Percentiles rank a stretch among this genome's conserved stretches.
These are phyloP conservation scores for Apteryx mantelli DNA, from an alignment of 2,113 vertebrate genomes.

Conservation along the genomic window DNA sequence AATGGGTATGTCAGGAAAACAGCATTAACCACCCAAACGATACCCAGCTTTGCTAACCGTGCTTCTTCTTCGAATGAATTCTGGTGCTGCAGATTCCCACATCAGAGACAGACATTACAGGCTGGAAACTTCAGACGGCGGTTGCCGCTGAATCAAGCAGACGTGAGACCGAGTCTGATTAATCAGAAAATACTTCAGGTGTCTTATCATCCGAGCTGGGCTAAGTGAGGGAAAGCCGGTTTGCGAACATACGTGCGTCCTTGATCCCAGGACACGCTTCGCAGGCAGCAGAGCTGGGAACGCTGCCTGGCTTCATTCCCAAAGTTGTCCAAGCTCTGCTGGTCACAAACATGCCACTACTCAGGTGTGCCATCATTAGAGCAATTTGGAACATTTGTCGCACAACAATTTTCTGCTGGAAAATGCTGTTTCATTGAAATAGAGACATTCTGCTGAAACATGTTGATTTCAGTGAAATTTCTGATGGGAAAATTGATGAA, in stretches of 20 bases:
- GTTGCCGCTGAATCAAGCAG: not conserved
- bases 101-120: fast-evolving
- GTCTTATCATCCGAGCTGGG: not conserved
- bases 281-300: not conserved
- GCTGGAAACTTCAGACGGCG: not conserved
- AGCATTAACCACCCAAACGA: not conserved
- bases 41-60: fast-evolving
- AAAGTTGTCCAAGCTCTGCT: not conserved
- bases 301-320: not conserved
- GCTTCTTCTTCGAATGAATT: not conserved
- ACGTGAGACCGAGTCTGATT: not conserved
- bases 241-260: not conserved
- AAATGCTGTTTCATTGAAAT: not conserved
- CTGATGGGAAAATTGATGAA: not conserved
- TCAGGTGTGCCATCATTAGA: not conserved
- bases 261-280: not conserved
- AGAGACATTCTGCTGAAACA: not conserved
- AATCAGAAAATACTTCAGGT: not conserved
- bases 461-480: not conserved
- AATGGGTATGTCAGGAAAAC: not conserved
- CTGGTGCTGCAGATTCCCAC: not conserved
- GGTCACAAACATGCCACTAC: not conserved
- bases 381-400: not conserved
- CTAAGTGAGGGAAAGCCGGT: not conserved
- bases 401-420: not conserved